These are phyloP conservation scores for Hirtodrosophila histrioides DNA, from an alignment of 2,888 invertebrate species.

Conservation along the genomic window DNA sequence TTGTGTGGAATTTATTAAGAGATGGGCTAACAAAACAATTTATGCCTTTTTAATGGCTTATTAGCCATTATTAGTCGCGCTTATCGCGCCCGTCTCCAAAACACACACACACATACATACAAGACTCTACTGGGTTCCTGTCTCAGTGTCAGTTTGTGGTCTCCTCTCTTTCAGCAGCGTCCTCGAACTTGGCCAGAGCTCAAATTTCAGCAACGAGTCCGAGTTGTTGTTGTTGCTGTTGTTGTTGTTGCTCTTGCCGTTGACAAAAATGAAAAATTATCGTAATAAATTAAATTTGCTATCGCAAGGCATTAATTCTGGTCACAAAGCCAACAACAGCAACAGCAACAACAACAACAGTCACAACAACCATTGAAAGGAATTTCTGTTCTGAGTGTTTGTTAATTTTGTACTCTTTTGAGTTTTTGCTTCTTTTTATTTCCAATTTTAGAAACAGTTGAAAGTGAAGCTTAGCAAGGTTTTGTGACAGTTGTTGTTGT, in stretches of 20 bases:
- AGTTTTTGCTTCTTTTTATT: conserved; percentile 13
- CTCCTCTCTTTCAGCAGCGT: conserved; percentile 44
- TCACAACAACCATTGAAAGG: conserved; percentile 45
- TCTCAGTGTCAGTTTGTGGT: conserved; percentile 49
- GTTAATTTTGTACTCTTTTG: conserved; percentile 38
- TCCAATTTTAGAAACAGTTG: conserved; percentile 52
- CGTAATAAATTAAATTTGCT: conserved; percentile 83
- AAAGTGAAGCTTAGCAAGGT: conserved; percentile 69
- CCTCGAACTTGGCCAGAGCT: conserved; percentile 59
- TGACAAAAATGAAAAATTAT: conserved; percentile 82
- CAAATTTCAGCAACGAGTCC: conserved; percentile 61
- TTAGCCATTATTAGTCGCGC: conserved; percentile 82
- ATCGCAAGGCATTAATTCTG: conserved; percentile 81
- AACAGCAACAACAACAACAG: conserved; percentile 20
- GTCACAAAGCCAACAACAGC: conserved; percentile 41
- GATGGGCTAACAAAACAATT: conserved; percentile 82
- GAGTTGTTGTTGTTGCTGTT: conserved; percentile 9
- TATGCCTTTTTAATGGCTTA: conserved; percentile 83
- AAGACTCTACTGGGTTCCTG: conserved; percentile 14
- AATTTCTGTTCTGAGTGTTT: conserved; percentile 56
- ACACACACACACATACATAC: conserved; percentile 36
- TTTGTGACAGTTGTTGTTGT: conserved; percentile 48
- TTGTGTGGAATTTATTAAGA: conserved; percentile 80
- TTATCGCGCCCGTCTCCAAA: conserved; percentile 75
- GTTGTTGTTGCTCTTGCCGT: conserved; percentile 42